phyloP scores from a whole-genome alignment of 2,113 vertebrate genomes.

The Hyla sarda region DNA sequence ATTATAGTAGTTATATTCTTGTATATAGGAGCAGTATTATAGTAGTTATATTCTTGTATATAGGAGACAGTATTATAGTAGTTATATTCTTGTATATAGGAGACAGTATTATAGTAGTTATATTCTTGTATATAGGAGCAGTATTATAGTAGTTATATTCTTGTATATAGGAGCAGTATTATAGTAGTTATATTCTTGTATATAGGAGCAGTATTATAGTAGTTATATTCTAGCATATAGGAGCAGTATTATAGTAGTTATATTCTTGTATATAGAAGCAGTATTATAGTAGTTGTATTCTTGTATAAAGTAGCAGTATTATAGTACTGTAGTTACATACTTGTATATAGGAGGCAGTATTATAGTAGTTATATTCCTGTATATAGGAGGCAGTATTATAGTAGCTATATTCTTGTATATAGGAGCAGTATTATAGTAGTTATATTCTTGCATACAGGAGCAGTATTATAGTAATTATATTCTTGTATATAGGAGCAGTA shows the following conservation, averaged over 20 bases:
- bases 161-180: background rate
- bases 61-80: background rate
- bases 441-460: background rate
- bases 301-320: background rate
- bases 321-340: background rate
- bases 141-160: no score
- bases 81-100: background rate
- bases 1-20: background rate
- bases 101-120: no score
- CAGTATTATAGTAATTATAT: background rate
- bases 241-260: no score
- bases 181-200: background rate
- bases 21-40: background rate
- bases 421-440: background rate
- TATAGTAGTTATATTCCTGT: no score
- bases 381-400: no score
- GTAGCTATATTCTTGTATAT: no score
- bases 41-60: background rate
- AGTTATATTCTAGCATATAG: no score
- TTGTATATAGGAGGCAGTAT: no score
- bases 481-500: no score
- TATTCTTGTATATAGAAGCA: background rate
- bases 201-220: no score
- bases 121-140: no score
- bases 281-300: conserved; percentile 5